Evolutionary conservation across 2,113 vertebrate species (phyloP), one percentile per base, ranked within the genome.

Genomic region (Rhagologus leucostigma): DNA sequence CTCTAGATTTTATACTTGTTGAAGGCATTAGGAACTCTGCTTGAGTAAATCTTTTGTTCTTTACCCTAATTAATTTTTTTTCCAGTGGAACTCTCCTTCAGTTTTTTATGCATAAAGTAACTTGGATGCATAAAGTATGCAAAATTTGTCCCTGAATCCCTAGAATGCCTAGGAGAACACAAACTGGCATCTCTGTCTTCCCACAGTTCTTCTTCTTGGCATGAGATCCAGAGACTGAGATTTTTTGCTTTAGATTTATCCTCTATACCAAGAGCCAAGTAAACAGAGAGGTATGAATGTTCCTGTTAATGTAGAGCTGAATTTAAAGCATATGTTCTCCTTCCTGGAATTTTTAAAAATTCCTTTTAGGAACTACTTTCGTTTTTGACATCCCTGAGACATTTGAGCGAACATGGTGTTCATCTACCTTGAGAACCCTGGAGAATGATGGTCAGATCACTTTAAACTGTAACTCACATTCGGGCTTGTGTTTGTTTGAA

Each of bases 231-330:
- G 53, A 84, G 37, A 67, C 41, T 59, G 50, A 79, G 44, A 32
- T 71, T 78, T 94, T 89, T 87, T 84, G 24, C 64, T 81, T 88
- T 85, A 83, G 62, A 90, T 85, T 79, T 83, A 65, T 75, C 42
- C 29, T 76, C 16, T 76, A 3, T 50, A 76, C 8, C 6, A 79
- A 57, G 17, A 85, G 63, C 84, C 82, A 95, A 96, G 71, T 95
- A 95, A 95, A 94, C 50, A 95, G 44, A 71, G 70, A 85, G 32
- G 22, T 76, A 90, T 65, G 82, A 88, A 69, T 94, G 46, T 95
- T 96, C 85, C 37, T 93, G 79, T 77, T 90, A 90, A 80, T 59
- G 57, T 11, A 65, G 57, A 91, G 42, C 42, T 83, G 63, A 92
- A 94, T 93, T 85, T 93, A 88, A 86, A 88, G 20, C 63, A 57